A percentile compares a stretch with the other conserved stretches of the same genome.
These are phyloP conservation scores for Hirundo rustica DNA, from an alignment of 2,797 vertebrate species.

Conservation along the genomic window DNA sequence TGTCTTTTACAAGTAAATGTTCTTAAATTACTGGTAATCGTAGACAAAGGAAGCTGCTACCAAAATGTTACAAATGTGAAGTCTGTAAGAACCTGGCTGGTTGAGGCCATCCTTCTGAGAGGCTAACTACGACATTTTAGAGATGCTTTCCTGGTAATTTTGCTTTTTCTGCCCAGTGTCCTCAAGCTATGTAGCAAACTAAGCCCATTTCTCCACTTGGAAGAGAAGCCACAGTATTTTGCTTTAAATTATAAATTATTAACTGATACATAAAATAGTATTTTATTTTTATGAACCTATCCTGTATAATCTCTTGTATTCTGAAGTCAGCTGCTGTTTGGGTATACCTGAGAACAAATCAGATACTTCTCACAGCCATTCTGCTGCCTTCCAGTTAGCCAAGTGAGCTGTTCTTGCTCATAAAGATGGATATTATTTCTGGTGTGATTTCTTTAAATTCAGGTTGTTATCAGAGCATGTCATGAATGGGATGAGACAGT, in stretches of 20 bases:
- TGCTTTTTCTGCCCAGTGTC: not conserved
- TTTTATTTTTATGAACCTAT: not conserved
- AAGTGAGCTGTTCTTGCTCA: not conserved
- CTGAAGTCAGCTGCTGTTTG: slow-evolving; percentile 21
- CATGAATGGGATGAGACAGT: not conserved
- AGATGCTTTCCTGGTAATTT: not conserved
- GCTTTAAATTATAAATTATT: not conserved
- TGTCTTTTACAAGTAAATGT: not conserved
- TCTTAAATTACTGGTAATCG: not conserved
- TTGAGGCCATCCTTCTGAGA: not conserved
- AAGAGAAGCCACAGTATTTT: not conserved
- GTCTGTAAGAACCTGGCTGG: not conserved
- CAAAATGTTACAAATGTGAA: not conserved
- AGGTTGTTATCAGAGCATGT: not conserved
- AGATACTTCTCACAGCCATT: not conserved
- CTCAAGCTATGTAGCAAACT: not conserved
- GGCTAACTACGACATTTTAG: not conserved
- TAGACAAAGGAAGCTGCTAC: not conserved
- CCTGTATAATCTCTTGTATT: not conserved
- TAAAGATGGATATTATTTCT: not conserved
- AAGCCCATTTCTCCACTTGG: not conserved
- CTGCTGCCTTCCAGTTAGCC: not conserved
- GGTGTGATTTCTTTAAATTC: not conserved
- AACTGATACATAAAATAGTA: not conserved
- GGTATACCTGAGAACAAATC: slow-evolving; percentile 4